Conservation (phyloP, 2,113 vertebrate species). For the Malurus cyaneus region DNA sequence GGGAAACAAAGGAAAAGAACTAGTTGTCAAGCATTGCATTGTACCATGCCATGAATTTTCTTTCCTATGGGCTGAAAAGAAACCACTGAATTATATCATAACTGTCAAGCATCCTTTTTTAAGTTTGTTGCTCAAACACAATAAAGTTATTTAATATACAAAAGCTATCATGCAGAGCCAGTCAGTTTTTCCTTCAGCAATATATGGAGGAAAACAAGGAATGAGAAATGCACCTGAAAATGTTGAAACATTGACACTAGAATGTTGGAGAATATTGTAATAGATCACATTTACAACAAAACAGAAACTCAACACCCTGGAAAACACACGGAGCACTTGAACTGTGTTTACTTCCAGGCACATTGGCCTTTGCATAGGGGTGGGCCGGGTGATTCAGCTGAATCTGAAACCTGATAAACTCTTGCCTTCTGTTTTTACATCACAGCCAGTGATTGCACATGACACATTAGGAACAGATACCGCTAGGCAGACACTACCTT, state of each 20-base stretch:
- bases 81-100: background rate
- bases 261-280: constrained; percentile 47
- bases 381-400: constrained; percentile 64
- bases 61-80: constrained; percentile 4
- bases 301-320: constrained; percentile 68
- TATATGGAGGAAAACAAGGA: constrained; percentile 53
- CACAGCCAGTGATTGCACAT: constrained; percentile 38
- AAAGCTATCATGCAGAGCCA: constrained; percentile 36
- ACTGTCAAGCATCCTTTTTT: constrained; percentile 60
- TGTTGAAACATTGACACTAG: constrained; percentile 49
- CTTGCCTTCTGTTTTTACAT: constrained; percentile 66
- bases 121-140: constrained; percentile 72
- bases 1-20: constrained; percentile 45
- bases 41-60: constrained; percentile 13
- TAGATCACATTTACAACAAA: constrained; percentile 68
- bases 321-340: constrained; percentile 59
- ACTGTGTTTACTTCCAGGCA: constrained; percentile 66
- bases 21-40: constrained; percentile 1
- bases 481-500: constrained; percentile 9
- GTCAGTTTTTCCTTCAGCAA: constrained; percentile 41
- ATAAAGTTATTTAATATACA: constrained; percentile 70
- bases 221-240: constrained; percentile 65
- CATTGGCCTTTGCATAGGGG: constrained; percentile 61
- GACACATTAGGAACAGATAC: constrained; percentile 43
- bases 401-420: constrained; percentile 73